phyloP scores from a whole-genome alignment of 2,113 vertebrate genomes.

The Lontra canadensis region DNA sequence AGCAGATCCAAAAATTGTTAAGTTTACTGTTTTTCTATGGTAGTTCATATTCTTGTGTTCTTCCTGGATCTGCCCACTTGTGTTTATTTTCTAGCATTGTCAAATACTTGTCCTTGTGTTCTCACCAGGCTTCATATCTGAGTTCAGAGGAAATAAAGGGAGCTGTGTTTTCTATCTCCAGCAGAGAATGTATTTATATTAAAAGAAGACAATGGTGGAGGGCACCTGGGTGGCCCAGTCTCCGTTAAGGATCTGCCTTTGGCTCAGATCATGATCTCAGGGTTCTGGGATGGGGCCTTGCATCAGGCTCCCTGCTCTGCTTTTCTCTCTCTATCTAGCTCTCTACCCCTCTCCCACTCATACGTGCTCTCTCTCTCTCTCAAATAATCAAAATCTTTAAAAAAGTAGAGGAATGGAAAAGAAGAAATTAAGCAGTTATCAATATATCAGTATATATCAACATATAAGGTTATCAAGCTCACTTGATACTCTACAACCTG shows the following conservation, averaged over 20 bases:
- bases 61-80: neutral
- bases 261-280: neutral
- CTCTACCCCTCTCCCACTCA: neutral
- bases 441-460: neutral
- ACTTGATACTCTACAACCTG: neutral
- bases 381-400: neutral
- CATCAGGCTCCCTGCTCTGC: neutral
- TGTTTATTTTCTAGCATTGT: neutral
- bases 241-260: neutral
- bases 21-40: neutral
- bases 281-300: neutral
- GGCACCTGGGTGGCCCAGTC: neutral
- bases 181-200: neutral
- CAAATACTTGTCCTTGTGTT: neutral
- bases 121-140: neutral
- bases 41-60: neutral
- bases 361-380: too few relatives aligned
- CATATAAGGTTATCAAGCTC: neutral
- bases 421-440: neutral
- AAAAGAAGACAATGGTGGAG: neutral
- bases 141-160: neutral
- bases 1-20: too few relatives aligned
- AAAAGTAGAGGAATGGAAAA: neutral
- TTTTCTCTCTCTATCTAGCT: neutral
- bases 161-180: neutral